These are phyloP conservation scores for Schizothorax lantsangensis DNA, from an alignment of 2,797 vertebrate genomes.

Conservation along the genomic window DNA sequence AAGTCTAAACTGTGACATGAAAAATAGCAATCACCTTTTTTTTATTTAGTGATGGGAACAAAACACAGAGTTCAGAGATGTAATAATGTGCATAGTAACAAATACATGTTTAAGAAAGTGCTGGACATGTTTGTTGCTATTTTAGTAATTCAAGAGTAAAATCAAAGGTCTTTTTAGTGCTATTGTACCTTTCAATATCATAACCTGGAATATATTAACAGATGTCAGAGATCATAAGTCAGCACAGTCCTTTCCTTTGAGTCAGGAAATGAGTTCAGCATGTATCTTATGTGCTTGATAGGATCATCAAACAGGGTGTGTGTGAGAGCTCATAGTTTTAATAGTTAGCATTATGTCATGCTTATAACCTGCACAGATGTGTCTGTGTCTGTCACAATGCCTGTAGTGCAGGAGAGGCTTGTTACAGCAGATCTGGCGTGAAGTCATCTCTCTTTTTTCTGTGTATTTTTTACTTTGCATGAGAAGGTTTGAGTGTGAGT, in stretches of 20 bases:
- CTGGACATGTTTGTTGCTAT: neutral
- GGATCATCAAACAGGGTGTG: constrained; percentile 34
- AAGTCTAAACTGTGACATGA: too few relatives aligned
- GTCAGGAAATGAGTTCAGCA: constrained; percentile 10
- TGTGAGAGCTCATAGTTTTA: constrained; percentile 42
- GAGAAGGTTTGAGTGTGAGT: neutral
- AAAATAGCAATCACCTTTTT: too few relatives aligned
- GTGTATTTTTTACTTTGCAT: constrained; percentile 1
- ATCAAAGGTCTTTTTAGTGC: neutral
- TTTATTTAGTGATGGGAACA: too few relatives aligned
- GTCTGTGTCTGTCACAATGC: constrained; percentile 45
- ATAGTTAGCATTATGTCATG: constrained; percentile 52
- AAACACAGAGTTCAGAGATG: too few relatives aligned
- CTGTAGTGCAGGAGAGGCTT: constrained; percentile 35
- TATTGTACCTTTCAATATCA: neutral
- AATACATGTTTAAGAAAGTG: neutral
- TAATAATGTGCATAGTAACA: neutral
- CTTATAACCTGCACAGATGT: constrained; percentile 54
- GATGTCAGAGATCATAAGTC: constrained; percentile 12
- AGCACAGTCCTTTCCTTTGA: constrained; percentile 23
- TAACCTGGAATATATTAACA: neutral
- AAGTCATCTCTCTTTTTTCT: constrained; percentile 56
- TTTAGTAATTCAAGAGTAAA: neutral
- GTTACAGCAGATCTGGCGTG: constrained; percentile 50
- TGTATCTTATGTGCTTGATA: constrained; percentile 6